Percentiles rank a stretch among this genome's conserved stretches.
phyloP scores from a whole-genome alignment of 1,140 invertebrate species.

The fruit fly (Drosophila melanogaster) region Release_6_plus_ISO1_MT NT_033779.5:3134001-3134500 shows the following conservation, averaged over 20 bases:
- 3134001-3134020: conserved; percentile 19
- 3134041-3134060: conserved; percentile 34
- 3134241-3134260: neutral
- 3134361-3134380: neutral
- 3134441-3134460: conserved; percentile 13
- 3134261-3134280: no score
- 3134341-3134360: no score
- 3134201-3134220: neutral
- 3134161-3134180: conserved; percentile 46
- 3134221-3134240: neutral
- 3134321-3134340: neutral
- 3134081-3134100: conserved; percentile 49
- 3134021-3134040: conserved; percentile 37
- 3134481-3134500: conserved; percentile 29
- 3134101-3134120: conserved; percentile 40
- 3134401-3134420: neutral
- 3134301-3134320: neutral
- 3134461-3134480: conserved; percentile 47
- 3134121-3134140: conserved; percentile 47
- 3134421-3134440: neutral
- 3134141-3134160: conserved; percentile 55
- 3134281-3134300: no score
- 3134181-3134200: neutral
- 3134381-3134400: neutral
- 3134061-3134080: conserved; percentile 57